Evolutionary conservation across 2,888 invertebrate genomes (phyloP), one percentile per base, ranked within the genome.

Genomic region (Panzeria rudis): DNA sequence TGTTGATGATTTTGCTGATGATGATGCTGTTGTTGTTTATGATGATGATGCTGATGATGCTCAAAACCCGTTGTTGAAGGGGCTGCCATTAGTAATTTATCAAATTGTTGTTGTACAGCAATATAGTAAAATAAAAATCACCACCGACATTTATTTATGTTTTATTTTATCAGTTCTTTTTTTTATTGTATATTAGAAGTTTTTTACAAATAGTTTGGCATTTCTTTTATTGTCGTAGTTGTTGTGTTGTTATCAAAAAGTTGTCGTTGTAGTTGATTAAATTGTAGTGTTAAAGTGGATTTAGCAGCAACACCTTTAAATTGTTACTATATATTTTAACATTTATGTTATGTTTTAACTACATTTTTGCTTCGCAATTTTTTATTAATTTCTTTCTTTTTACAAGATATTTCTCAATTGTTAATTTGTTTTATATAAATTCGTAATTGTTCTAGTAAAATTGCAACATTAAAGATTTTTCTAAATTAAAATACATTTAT

Each of bases 31-130:
- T 66, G 73, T 17, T 78, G 83, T 11, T 83, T 75, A 3, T 81
- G 68, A n/a, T 77, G 82, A 25, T 62, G 50, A 38, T 47, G 61
- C 52, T 73, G 83, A 38, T 54, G 72, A 32, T 32, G 77, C 50
- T 76, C 79, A 78, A 83, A 69, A 20, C 73, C 62, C 47, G 79
- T 75, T 38, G 72, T 61, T 20, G 81, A 54, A 50, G 79, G 68
- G 15, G 72, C 50, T 68, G 79, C 82, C 84, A 83, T 86, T 82
- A 32, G 59, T 77, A 75, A 50, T 78, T 52, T 54, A 71, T 72
- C 54, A 38, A 66, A 54, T 82, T 78, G 59, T 64, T 52, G 38
- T 52, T 41, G 25, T 54, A 32, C 17, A 52, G 56, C 44, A 52
- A 52, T 38, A 56, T 38, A 56, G 15, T 50, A 59, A 52, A 13